These are phyloP conservation scores for Sander vitreus DNA, from an alignment of 2,113 vertebrate species.

Conservation along the genomic window DNA sequence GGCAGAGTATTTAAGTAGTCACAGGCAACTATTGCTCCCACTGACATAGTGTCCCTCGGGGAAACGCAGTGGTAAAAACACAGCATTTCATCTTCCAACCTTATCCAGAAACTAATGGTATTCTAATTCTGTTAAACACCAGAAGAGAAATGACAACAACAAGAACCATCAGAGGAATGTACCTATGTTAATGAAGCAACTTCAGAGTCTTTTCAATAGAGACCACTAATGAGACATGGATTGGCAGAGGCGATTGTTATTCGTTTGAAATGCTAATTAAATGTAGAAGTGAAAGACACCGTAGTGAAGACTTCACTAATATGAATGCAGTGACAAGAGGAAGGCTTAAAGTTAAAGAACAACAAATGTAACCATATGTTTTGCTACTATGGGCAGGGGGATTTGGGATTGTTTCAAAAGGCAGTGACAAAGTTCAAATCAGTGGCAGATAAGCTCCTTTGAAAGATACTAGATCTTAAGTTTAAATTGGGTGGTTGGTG, in stretches of 20 bases:
- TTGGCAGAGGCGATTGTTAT: conserved; percentile 73
- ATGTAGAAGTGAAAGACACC: conserved; percentile 67
- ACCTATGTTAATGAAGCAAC: conserved; percentile 80
- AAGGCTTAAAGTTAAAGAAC: conserved; percentile 25
- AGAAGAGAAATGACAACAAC: conserved; percentile 59
- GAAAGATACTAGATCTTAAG: neutral
- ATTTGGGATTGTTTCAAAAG: conserved; percentile 33
- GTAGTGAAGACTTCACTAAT: conserved; percentile 40
- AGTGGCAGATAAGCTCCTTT: conserved; percentile 30
- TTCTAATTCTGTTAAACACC: conserved; percentile 65
- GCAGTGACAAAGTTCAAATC: conserved; percentile 19
- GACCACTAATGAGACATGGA: conserved; percentile 78
- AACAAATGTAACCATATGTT: conserved; percentile 11
- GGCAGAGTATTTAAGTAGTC: conserved; percentile 34
- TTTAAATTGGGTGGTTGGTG: conserved; percentile 19
- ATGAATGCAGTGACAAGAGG: conserved; percentile 39
- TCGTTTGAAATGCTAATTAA: conserved; percentile 85
- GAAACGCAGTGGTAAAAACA: conserved; percentile 33
- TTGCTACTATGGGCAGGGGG: neutral
- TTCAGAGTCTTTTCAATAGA: conserved; percentile 69
- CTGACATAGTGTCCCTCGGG: conserved; percentile 7
- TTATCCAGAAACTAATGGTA: conserved; percentile 47
- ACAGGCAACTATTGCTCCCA: neutral
- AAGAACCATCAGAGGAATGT: conserved; percentile 46
- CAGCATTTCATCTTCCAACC: conserved; percentile 51